Conservation (phyloP, 2,113 vertebrate species). For the Delphinus delphis region DNA sequence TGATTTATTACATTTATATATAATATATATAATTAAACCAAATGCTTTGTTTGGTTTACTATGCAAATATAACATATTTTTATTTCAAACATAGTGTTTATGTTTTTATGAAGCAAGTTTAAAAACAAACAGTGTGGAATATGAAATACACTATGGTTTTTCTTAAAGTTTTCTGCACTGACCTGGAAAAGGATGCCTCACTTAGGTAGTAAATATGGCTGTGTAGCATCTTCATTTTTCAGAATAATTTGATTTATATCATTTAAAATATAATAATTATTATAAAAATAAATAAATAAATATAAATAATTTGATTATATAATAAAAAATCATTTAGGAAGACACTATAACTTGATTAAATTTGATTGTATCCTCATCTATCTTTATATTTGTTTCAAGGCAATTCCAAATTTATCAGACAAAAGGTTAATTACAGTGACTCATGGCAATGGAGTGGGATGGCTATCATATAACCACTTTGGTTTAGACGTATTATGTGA, state of each 20-base stretch:
- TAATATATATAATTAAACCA: background rate
- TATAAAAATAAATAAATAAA: no score
- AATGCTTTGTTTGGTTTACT: background rate
- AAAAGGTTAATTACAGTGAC: conserved; percentile 48
- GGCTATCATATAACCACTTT: conserved; percentile 53
- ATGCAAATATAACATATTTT: background rate
- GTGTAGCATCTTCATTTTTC: conserved; percentile 24
- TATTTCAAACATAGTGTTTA: background rate
- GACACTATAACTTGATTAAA: conserved; percentile 59
- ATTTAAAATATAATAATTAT: no score
- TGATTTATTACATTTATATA: background rate
- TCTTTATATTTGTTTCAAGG: background rate
- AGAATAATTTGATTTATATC: conserved; percentile 42
- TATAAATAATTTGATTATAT: no score
- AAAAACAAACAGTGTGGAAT: conserved; percentile 34
- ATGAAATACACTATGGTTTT: background rate
- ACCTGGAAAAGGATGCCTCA: background rate
- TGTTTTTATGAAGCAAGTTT: conserved; percentile 43
- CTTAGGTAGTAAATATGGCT: background rate
- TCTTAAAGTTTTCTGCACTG: background rate
- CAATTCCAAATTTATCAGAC: conserved; percentile 54
- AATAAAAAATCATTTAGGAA: conserved; percentile 44
- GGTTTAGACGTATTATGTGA: conserved; percentile 26
- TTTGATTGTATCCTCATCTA: background rate
- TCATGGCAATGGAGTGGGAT: background rate